These are phyloP conservation scores for Thalassaphorura encarpata DNA, from an alignment of 1,140 invertebrate genomes.

Conservation along the genomic window DNA sequence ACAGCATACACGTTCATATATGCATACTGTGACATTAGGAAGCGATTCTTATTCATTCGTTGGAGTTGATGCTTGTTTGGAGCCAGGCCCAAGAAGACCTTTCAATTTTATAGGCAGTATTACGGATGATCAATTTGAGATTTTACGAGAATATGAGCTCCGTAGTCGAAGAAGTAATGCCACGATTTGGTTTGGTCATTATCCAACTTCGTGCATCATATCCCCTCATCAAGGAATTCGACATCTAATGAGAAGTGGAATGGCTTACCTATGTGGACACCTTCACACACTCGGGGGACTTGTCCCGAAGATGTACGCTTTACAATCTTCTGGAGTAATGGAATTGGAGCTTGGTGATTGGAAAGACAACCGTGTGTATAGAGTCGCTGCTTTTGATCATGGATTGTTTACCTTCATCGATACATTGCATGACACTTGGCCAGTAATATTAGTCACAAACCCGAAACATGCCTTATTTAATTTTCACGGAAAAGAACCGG, in stretches of 20 bases:
- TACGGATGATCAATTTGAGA: slow-evolving; percentile 47
- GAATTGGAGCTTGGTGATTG: slow-evolving; percentile 88
- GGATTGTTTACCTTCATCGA: slow-evolving; percentile 83
- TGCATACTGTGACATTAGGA: slow-evolving; percentile 49
- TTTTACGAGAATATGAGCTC: slow-evolving; percentile 45
- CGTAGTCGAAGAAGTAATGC: slow-evolving; percentile 45
- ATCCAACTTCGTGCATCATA: slow-evolving; percentile 79
- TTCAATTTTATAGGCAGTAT: slow-evolving; percentile 85
- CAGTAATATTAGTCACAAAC: slow-evolving; percentile 74
- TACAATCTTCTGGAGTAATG: slow-evolving; percentile 56
- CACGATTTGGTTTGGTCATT: slow-evolving; percentile 83
- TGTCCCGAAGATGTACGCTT: slow-evolving; percentile 74
- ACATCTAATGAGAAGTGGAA: slow-evolving; percentile 45
- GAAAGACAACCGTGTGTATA: slow-evolving; percentile 81
- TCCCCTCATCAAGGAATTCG: slow-evolving; percentile 45
- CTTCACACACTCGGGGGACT: slow-evolving; percentile 70
- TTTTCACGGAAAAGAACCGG: slow-evolving; percentile 62
- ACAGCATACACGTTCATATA: slow-evolving; percentile 60
- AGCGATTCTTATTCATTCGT: slow-evolving; percentile 63
- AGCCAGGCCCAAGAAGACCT: slow-evolving; percentile 72
- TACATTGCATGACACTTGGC: slow-evolving; percentile 63
- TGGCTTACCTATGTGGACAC: slow-evolving; percentile 85
- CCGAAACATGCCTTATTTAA: slow-evolving; percentile 69
- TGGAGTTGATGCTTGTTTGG: slow-evolving; percentile 70
- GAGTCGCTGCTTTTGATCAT: slow-evolving; percentile 74